Percentiles rank a stretch among this genome's conserved stretches.
phyloP scores from a whole-genome alignment of 2,797 vertebrate species.

The Molothrus aeneus region DNA sequence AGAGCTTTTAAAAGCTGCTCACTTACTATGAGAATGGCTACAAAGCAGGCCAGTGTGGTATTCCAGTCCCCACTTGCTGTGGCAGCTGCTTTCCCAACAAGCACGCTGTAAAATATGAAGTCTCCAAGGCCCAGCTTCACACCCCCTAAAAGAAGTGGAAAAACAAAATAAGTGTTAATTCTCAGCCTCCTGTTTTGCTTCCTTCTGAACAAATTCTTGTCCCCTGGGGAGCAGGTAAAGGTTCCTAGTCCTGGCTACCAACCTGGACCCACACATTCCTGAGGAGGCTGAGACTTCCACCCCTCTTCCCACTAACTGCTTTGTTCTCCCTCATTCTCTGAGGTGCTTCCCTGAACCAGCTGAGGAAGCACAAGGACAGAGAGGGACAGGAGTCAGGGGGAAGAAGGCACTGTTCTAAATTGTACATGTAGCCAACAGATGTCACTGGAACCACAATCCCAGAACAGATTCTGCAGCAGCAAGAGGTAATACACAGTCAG shows the following conservation, averaged over 20 bases:
- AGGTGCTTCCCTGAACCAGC: background rate
- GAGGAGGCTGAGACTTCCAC: background rate
- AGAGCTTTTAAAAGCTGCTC: background rate
- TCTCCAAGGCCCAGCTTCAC: conserved; percentile 96
- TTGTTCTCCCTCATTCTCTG: background rate
- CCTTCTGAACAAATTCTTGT: background rate
- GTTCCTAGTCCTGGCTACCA: background rate
- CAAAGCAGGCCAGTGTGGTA: conserved; percentile 94
- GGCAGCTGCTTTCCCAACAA: conserved; percentile 94
- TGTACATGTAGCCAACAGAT: background rate
- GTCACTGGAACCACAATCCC: background rate
- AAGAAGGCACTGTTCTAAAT: background rate
- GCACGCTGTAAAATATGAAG: conserved; percentile 98
- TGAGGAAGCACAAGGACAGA: background rate
- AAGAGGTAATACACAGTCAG: background rate
- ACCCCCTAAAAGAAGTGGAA: conserved; percentile 77
- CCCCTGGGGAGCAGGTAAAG: background rate
- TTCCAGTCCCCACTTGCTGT: conserved; percentile 94
- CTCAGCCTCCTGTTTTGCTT: background rate
- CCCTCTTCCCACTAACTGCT: background rate
- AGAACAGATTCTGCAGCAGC: background rate
- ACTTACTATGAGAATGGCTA: conserved; percentile 96
- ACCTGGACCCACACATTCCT: background rate
- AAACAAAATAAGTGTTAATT: background rate
- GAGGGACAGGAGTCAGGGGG: background rate